phyloP scores from a whole-genome alignment of 2,113 vertebrate species.

The Neofelis nebulosa region DNA sequence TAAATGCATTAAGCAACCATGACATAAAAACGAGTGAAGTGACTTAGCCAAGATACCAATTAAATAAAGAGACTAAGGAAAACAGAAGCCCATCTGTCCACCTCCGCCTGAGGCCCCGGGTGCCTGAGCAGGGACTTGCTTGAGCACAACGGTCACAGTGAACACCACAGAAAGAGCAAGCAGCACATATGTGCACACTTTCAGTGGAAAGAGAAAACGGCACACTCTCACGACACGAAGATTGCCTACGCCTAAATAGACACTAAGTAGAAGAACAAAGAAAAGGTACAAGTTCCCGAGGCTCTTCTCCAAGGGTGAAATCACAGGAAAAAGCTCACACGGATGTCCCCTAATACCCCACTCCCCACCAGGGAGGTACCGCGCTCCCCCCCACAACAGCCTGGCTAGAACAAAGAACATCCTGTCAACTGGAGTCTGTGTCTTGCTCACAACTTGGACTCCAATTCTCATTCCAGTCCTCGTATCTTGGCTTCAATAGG shows the following conservation, averaged over 20 bases:
- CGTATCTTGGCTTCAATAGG: background rate
- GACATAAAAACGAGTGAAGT: background rate
- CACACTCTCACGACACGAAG: background rate
- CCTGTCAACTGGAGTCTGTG: background rate
- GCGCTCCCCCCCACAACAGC: accelerated
- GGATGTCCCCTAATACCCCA: accelerated
- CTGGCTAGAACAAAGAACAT: background rate
- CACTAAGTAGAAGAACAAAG: background rate
- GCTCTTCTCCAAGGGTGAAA: background rate
- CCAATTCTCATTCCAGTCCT: background rate
- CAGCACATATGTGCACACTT: too few relatives aligned
- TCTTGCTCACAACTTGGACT: background rate
- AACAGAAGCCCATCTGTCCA: background rate
- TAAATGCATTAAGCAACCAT: background rate
- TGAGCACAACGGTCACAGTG: background rate
- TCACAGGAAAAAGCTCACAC: background rate
- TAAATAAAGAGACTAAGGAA: background rate
- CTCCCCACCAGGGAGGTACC: background rate
- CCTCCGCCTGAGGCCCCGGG: background rate
- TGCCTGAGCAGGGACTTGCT: background rate
- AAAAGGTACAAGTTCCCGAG: background rate
- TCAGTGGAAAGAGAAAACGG: background rate
- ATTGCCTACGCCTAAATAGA: background rate
- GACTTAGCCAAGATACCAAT: background rate
- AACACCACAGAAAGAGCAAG: background rate